phyloP scores from a whole-genome alignment of 1,140 invertebrate genomes.

The Micrasema longulum region DNA sequence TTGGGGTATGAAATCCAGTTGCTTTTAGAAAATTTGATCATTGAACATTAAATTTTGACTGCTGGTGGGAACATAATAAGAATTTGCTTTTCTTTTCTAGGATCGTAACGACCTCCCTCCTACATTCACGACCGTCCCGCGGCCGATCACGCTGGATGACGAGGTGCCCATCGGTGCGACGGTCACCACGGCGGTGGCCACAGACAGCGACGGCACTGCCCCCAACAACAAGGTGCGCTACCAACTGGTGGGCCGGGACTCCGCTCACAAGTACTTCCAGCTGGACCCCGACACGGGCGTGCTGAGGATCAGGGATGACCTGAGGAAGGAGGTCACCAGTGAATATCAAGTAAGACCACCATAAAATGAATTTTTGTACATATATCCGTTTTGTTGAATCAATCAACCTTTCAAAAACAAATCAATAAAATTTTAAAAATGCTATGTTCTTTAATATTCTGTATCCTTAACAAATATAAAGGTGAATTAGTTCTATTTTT shows the following conservation, averaged over 20 bases:
- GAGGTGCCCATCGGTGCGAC: conserved; percentile 83
- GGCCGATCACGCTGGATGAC: conserved; percentile 86
- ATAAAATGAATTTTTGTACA: too few relatives aligned
- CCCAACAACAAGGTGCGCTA: conserved; percentile 85
- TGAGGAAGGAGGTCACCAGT: conserved; percentile 85
- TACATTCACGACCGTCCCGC: conserved; percentile 82
- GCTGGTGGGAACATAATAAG: too few relatives aligned
- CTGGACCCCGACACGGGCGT: conserved; percentile 86
- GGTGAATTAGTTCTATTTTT: too few relatives aligned
- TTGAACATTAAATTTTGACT: too few relatives aligned
- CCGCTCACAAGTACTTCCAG: conserved; percentile 85
- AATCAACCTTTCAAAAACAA: too few relatives aligned
- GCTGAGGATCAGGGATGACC: conserved; percentile 81
- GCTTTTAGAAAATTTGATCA: too few relatives aligned
- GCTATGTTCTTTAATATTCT: too few relatives aligned
- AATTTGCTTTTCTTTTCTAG: conserved; percentile 60
- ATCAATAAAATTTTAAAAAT: too few relatives aligned
- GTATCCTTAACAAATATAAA: too few relatives aligned
- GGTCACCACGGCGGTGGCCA: conserved; percentile 81
- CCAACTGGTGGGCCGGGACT: conserved; percentile 83
- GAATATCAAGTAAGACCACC: conserved; percentile 82
- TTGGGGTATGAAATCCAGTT: too few relatives aligned
- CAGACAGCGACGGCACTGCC: conserved; percentile 84
- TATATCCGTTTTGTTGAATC: too few relatives aligned
- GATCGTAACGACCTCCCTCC: conserved; percentile 89